Evolutionary conservation across 2,888 invertebrate genomes (phyloP).

Genomic region (Drosophila mayaguana): DNA sequence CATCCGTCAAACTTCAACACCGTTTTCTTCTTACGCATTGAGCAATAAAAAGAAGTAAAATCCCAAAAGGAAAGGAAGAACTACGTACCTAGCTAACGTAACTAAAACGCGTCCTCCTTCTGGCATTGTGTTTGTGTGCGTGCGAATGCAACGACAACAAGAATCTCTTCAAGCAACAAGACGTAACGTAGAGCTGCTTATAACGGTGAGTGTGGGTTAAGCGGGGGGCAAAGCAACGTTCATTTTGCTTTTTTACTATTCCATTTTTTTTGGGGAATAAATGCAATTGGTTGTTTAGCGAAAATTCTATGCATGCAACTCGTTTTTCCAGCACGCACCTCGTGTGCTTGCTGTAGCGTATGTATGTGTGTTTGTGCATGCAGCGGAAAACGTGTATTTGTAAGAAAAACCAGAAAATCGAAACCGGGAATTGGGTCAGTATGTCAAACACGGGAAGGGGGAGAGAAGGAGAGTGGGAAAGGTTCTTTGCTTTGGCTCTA

Average conservation of each 20-base stretch:
- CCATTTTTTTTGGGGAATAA: conserved; percentile 8
- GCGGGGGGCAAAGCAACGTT: neutral
- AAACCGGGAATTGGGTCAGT: conserved; percentile 82
- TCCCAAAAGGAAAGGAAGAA: conserved; percentile 10
- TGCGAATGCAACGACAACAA: conserved; percentile 26
- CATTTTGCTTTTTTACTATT: conserved; percentile 1
- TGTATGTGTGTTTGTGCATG: conserved; percentile 42
- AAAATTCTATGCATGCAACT: conserved; percentile 64
- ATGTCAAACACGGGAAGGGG: conserved; percentile 63
- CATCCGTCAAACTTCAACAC: conserved; percentile 23
- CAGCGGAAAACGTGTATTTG: conserved; percentile 76
- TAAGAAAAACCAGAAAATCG: conserved; percentile 82
- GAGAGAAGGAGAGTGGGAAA: conserved; percentile 27
- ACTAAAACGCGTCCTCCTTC: conserved; percentile 10
- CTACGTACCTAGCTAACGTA: conserved; percentile 30
- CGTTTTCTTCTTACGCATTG: conserved; percentile 40
- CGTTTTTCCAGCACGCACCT: conserved; percentile 55
- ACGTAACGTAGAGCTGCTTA: conserved; percentile 15
- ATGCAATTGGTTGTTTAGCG: conserved; percentile 34
- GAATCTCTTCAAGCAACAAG: conserved; percentile 30
- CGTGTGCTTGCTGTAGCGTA: conserved; percentile 1
- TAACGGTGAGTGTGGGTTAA: conserved; percentile 31
- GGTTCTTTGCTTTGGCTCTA: conserved; percentile 48
- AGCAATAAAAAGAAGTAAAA: conserved; percentile 30
- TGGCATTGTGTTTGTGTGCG: conserved; percentile 15